A percentile compares a stretch with the other conserved stretches of the same genome.
Conservation (phyloP, 2,113 vertebrate species). For the Chamaea fasciata region DNA sequence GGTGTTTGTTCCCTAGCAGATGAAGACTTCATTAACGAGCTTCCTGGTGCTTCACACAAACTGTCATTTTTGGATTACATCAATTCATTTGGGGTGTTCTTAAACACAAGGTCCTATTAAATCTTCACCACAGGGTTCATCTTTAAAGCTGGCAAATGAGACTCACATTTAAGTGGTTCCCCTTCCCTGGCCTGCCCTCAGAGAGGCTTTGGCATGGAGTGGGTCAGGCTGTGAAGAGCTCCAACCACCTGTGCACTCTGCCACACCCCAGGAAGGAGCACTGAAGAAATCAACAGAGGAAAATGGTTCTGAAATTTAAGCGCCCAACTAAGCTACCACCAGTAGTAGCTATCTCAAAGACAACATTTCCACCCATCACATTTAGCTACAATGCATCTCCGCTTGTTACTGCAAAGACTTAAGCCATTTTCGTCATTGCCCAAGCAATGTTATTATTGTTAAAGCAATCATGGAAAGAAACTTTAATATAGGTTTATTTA, state of each 20-base stretch:
- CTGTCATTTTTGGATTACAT: background rate
- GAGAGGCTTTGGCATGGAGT: background rate
- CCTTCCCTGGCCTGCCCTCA: background rate
- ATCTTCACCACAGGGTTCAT: background rate
- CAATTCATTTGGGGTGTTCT: background rate
- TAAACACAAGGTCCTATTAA: background rate
- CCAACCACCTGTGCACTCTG: background rate
- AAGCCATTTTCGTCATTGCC: accelerated
- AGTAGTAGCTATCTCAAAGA: background rate
- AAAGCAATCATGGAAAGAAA: background rate
- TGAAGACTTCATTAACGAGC: background rate
- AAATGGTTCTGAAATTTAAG: background rate
- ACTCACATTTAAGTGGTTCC: background rate
- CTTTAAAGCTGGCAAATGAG: background rate
- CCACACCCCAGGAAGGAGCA: background rate
- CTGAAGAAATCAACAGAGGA: background rate
- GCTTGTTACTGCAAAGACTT: background rate
- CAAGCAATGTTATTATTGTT: background rate
- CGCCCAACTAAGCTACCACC: background rate
- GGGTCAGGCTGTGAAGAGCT: background rate
- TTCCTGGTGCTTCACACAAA: background rate
- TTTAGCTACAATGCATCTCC: background rate
- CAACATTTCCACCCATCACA: background rate
- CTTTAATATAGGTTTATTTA: conserved; percentile 30
- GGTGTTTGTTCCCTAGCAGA: background rate